Percentiles rank a stretch among this genome's conserved stretches.
Evolutionary conservation across 2,113 vertebrate genomes (phyloP).

Genomic region (Suncus etruscus): DNA sequence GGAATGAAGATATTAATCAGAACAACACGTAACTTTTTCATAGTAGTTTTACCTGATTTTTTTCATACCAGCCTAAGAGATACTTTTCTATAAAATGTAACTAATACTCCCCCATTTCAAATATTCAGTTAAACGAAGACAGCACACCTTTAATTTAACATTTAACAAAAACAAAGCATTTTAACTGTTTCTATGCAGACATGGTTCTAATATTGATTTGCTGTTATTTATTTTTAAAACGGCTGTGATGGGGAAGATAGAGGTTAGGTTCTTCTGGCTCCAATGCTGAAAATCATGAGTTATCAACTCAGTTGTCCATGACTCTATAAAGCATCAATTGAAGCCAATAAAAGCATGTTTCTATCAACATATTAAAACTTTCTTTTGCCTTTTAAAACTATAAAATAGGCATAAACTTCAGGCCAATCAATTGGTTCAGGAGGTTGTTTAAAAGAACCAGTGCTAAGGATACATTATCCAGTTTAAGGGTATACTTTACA

Average conservation of each 20-base stretch:
- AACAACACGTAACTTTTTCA: constrained; percentile 25
- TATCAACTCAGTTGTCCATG: constrained; percentile 39
- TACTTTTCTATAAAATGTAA: constrained; percentile 48
- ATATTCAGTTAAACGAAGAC: constrained; percentile 72
- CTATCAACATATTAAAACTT: constrained; percentile 24
- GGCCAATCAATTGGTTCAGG: constrained; percentile 63
- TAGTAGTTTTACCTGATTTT: constrained; percentile 55
- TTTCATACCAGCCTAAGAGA: constrained; percentile 25
- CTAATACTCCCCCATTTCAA: constrained; percentile 60
- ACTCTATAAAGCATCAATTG: constrained; percentile 53
- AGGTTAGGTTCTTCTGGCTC: constrained; percentile 50
- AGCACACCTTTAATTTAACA: constrained; percentile 71
- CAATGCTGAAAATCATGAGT: not conserved
- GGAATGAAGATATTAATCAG: constrained; percentile 32
- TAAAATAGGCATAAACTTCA: constrained; percentile 49
- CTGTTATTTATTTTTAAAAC: constrained; percentile 56
- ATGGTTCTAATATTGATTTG: constrained; percentile 62
- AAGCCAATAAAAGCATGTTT: constrained; percentile 63
- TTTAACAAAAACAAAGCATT: constrained; percentile 73
- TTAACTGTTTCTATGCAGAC: constrained; percentile 62
- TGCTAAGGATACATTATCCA: constrained; percentile 47
- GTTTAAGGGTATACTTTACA: constrained; percentile 57
- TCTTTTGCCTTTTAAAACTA: constrained; percentile 27
- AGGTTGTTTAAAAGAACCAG: constrained; percentile 62
- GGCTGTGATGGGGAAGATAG: not conserved